Evolutionary conservation across 2,888 invertebrate genomes (phyloP).

Genomic region (Pristionchus maxplancki): DNA sequence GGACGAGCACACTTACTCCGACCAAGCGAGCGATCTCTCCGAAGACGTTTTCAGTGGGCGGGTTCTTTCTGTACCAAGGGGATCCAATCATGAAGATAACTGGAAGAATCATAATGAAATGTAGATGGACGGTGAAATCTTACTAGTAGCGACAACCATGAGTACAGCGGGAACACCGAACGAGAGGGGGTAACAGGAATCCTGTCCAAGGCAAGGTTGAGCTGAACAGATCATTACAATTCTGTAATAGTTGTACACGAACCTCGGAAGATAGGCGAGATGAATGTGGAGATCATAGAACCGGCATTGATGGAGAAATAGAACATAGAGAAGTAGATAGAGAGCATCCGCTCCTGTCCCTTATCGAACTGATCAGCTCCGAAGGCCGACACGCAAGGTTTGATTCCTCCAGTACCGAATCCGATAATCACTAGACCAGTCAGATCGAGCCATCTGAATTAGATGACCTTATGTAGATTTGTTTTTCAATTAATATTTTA

Average conservation of each 20-base stretch:
- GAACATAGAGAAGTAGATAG: conserved; percentile 93
- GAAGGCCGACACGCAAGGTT: conserved; percentile 81
- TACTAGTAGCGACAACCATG: conserved; percentile 86
- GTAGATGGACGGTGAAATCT: neutral
- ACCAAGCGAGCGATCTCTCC: conserved; percentile 87
- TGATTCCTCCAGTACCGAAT: conserved; percentile 80
- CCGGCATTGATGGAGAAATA: conserved; percentile 94
- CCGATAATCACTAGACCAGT: conserved; percentile 79
- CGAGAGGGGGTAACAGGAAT: conserved; percentile 88
- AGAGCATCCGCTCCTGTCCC: conserved; percentile 84
- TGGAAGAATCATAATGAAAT: conserved; percentile 48
- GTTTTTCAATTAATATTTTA: too few relatives aligned
- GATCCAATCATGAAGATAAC: conserved; percentile 89
- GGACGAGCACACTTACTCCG: conserved; percentile 82
- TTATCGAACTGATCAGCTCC: conserved; percentile 80
- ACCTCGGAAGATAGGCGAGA: conserved; percentile 90
- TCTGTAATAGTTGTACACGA: neutral
- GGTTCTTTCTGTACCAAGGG: conserved; percentile 85
- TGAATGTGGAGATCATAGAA: conserved; percentile 89
- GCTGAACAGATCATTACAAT: conserved; percentile 57
- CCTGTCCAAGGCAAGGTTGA: conserved; percentile 78
- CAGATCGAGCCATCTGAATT: conserved; percentile 70
- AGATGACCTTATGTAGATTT: too few relatives aligned
- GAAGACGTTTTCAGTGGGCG: conserved; percentile 89
- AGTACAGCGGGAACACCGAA: conserved; percentile 92